phyloP scores from a whole-genome alignment of 2,113 vertebrate species.

The Lanius ludovicianus region DNA sequence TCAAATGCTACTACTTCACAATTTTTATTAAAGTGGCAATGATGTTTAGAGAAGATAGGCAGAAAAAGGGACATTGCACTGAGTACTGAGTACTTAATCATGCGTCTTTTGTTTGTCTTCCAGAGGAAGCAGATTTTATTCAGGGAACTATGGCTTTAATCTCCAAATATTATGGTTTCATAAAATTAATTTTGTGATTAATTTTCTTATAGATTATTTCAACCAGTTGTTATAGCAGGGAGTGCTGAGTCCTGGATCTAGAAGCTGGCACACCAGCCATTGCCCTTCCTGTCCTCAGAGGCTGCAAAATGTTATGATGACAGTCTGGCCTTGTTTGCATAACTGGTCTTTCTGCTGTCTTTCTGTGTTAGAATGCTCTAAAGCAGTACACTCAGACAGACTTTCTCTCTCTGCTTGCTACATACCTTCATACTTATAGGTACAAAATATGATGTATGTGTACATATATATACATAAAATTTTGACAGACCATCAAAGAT shows the following conservation, averaged over 20 bases:
- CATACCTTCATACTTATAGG: neutral
- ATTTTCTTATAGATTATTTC: neutral
- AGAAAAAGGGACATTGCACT: neutral
- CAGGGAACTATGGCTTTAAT: neutral
- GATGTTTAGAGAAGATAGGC: neutral
- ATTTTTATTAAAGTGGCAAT: neutral
- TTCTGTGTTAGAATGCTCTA: neutral
- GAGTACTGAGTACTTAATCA: neutral
- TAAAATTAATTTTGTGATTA: neutral
- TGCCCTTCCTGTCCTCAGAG: neutral
- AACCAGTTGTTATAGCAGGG: neutral
- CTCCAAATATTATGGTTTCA: neutral
- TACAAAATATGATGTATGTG: neutral
- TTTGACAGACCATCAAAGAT: neutral
- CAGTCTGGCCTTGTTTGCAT: neutral
- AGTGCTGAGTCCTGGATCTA: neutral
- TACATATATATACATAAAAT: neutral
- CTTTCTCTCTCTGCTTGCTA: neutral
- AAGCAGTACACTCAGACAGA: neutral
- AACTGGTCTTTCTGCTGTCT: neutral
- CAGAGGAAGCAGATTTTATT: slow-evolving; percentile 1
- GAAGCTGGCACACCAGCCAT: neutral
- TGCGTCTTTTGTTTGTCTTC: neutral
- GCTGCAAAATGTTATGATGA: neutral
- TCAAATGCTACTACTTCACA: neutral